phyloP scores from a whole-genome alignment of 1,140 invertebrate genomes.

The Papilio xuthus region DNA sequence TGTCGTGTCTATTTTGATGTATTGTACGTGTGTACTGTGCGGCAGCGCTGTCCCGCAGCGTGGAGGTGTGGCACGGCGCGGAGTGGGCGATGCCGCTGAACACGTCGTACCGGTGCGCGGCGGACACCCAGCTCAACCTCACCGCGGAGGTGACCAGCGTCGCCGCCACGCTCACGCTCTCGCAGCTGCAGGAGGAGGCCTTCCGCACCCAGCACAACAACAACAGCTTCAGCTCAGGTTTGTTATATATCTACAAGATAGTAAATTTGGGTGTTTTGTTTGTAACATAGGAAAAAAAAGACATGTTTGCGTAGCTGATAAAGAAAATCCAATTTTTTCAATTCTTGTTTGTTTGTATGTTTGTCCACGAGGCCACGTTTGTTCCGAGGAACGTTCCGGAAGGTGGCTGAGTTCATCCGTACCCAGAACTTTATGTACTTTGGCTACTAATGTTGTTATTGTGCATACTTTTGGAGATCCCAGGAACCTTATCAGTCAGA shows the following conservation, averaged over 20 bases:
- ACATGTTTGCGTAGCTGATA: no score
- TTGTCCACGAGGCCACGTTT: no score
- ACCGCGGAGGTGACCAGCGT: constrained; percentile 55
- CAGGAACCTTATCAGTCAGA: no score
- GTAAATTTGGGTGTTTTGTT: no score
- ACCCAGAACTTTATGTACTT: no score
- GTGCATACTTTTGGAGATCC: neutral
- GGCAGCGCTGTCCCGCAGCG: constrained; percentile 70
- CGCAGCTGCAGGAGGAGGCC: constrained; percentile 87
- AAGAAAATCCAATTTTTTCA: no score
- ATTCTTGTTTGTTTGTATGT: no score
- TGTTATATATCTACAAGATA: constrained; percentile 48
- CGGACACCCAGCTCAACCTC: constrained; percentile 82
- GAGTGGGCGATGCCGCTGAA: constrained; percentile 81
- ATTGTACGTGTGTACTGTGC: neutral
- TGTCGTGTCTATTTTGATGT: no score
- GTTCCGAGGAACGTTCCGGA: no score
- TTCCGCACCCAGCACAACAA: constrained; percentile 81
- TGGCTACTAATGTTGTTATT: no score
- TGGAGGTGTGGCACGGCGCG: constrained; percentile 76
- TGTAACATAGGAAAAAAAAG: no score
- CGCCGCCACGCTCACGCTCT: constrained; percentile 77
- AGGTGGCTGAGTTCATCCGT: no score
- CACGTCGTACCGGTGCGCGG: constrained; percentile 87
- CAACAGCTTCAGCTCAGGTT: constrained; percentile 82